Evolutionary conservation across 2,888 invertebrate genomes (phyloP), one percentile per base, ranked within the genome.

Genomic region (Tricholauxania praeusta): DNA sequence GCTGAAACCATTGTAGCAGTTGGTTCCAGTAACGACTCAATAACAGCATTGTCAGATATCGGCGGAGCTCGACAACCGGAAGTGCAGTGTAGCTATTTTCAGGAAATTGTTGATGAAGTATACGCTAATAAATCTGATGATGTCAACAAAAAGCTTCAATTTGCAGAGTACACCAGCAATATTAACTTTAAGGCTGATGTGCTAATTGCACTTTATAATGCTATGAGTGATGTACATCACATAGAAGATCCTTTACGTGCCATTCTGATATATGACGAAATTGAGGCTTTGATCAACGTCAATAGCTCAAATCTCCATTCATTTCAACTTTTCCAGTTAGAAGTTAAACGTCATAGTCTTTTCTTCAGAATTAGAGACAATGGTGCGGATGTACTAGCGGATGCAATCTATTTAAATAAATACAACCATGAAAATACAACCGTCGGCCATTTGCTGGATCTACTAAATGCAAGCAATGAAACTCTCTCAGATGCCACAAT

Each of bases 301-400:
- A 15, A 17, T 47, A 17, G n/a, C 17, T 19, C 12, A 12, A 14
- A 32, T 7, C 15, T 47, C 8, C 47, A n/a, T n/a, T 32, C 22
- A 47, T n/a, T 17, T 15, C 47, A 47, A 12, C 47, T 47, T 7
- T 15, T 4, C 32, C 39, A 39, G 12, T 48, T 17, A 12, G 10
- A 39, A 39, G 7, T 10, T 39, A 39, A 8, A 10, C 7, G 39
- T 39, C 4, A 39, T 39, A 2, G 10, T 8, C 53, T 53, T 3
- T 15, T 17, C 15, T 5, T 10, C 4, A 53, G 0, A 6, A 53
- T 53, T 3, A 14, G 7, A 17, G 14, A 14, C 17, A 63, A 48
- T 19, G 63, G 63, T 4, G 39, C 63, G 10, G 63, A 63, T 14
- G 12, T 63, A 6, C 63, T 63, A n/a, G 47, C 48, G 47, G 63